Percentiles rank a stretch among this genome's conserved stretches.
These are phyloP conservation scores for Polyploca ridens DNA, from an alignment of 2,888 invertebrate genomes.

Conservation along the genomic window DNA sequence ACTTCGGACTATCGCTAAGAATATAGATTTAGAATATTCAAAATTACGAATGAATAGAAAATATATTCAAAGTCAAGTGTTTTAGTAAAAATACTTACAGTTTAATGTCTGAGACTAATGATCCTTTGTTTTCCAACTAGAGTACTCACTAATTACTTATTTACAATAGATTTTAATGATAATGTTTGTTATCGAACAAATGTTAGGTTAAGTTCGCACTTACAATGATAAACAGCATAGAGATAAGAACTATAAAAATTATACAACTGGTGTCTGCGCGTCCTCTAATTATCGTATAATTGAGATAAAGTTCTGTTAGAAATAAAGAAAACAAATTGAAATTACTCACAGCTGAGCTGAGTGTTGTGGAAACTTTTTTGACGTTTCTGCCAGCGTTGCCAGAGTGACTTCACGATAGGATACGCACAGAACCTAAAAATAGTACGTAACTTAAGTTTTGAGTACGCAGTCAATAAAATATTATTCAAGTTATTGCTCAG, in stretches of 20 bases:
- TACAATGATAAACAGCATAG: neutral
- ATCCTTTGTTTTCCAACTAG: neutral
- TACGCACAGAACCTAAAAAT: no score
- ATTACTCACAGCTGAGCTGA: neutral
- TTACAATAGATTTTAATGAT: neutral
- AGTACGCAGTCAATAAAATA: no score
- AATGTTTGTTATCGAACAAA: neutral
- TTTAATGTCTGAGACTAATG: neutral
- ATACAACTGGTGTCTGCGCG: neutral
- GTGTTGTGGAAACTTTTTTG: neutral
- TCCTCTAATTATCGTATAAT: neutral
- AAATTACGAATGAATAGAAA: no score
- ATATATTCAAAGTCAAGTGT: no score
- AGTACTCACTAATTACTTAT: neutral
- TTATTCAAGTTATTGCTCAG: no score
- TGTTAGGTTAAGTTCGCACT: neutral
- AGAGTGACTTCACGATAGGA: no score
- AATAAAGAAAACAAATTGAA: neutral
- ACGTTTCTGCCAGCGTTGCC: neutral
- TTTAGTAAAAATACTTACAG: neutral
- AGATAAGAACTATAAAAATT: neutral
- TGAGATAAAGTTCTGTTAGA: neutral
- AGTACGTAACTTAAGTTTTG: no score
- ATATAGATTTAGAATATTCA: no score
- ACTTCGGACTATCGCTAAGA: no score